Conservation (phyloP, 1,140 invertebrate genomes). For the Thalassaphorura encarpata region DNA sequence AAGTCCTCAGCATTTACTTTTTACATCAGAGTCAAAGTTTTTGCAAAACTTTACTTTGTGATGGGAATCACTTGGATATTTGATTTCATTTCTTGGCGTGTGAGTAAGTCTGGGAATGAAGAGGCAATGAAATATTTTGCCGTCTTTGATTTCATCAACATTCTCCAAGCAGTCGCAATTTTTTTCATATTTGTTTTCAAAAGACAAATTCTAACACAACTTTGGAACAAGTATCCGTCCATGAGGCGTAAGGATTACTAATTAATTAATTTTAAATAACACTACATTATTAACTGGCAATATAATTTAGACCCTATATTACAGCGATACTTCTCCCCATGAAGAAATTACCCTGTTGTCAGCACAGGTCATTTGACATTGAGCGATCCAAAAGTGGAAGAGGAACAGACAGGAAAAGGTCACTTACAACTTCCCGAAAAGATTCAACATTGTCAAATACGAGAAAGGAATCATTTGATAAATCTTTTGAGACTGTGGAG, state of each 20-base stretch:
- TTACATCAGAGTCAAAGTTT: slow-evolving; percentile 40
- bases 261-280: neutral
- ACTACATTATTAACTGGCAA: neutral
- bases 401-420: too few species aligned
- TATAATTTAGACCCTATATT: neutral
- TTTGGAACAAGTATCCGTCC: slow-evolving; percentile 2
- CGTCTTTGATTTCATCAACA: slow-evolving; percentile 53
- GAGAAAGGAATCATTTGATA: too few species aligned
- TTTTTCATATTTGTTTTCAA: slow-evolving; percentile 79
- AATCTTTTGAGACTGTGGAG: too few species aligned
- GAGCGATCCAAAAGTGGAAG: too few species aligned
- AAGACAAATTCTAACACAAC: slow-evolving; percentile 35
- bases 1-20: neutral
- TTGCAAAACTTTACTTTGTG: slow-evolving; percentile 54
- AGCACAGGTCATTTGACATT: too few species aligned
- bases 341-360: neutral
- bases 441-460: too few species aligned
- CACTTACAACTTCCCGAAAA: too few species aligned
- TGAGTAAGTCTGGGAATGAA: neutral
- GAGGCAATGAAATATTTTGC: slow-evolving; percentile 26
- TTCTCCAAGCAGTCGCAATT: slow-evolving; percentile 75
- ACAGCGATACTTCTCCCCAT: neutral
- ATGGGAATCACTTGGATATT: slow-evolving; percentile 65
- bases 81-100: slow-evolving; percentile 47
- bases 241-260: neutral